Evolutionary conservation across 2,113 vertebrate species (phyloP).

Genomic region (Ailurus styani): DNA sequence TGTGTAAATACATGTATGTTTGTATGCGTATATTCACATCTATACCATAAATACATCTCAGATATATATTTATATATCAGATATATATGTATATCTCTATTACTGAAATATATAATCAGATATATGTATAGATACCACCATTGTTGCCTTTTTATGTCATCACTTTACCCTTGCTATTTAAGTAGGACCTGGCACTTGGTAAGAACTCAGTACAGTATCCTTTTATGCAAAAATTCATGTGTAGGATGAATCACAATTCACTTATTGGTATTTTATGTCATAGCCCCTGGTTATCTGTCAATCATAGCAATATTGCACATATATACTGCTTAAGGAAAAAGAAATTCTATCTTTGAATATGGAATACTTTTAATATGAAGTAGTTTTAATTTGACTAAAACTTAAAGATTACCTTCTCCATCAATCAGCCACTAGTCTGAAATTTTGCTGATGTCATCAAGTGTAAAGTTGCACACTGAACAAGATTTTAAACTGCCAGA

Average conservation of each 20-base stretch:
- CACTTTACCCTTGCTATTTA: neutral
- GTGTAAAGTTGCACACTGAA: neutral
- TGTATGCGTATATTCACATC: neutral
- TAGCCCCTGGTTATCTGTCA: neutral
- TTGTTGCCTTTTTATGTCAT: neutral
- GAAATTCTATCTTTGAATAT: neutral
- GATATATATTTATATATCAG: neutral
- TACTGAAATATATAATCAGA: neutral
- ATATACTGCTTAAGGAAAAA: neutral
- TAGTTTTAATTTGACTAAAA: neutral
- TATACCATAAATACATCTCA: neutral
- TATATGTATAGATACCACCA: neutral
- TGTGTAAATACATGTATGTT: neutral
- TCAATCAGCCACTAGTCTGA: neutral
- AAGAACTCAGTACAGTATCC: neutral
- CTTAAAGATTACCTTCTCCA: neutral
- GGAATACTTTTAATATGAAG: neutral
- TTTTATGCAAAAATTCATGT: neutral
- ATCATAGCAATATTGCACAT: neutral
- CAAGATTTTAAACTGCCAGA: neutral
- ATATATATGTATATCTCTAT: neutral
- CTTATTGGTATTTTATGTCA: neutral
- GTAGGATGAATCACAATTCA: neutral
- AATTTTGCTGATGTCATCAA: neutral
- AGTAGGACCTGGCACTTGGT: neutral